These are phyloP conservation scores for Styela clava DNA, from an alignment of 23 tunicate species.

Conservation along the genomic window DNA sequence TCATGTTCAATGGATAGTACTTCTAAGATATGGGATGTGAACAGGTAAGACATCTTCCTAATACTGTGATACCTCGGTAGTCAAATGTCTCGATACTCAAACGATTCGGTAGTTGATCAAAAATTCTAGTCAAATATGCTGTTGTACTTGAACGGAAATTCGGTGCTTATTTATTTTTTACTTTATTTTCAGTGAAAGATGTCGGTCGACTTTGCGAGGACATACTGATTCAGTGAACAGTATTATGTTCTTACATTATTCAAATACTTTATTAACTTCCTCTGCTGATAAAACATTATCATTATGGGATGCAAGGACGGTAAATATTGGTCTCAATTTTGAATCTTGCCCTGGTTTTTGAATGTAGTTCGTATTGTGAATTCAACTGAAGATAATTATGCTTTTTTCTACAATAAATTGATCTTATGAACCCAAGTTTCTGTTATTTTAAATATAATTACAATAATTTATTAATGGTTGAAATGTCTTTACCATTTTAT, in stretches of 20 bases:
- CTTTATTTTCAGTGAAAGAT: conserved; percentile 57
- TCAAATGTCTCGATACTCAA: too few species aligned
- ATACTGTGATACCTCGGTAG: too few species aligned
- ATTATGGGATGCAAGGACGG: conserved; percentile 97
- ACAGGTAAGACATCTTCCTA: conserved; percentile 71
- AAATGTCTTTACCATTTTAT: too few species aligned
- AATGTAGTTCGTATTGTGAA: too few species aligned
- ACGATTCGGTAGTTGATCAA: not conserved
- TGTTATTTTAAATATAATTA: too few species aligned
- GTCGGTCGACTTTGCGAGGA: conserved; percentile 82
- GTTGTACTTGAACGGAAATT: too few species aligned
- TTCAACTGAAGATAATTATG: too few species aligned
- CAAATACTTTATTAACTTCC: conserved; percentile 74
- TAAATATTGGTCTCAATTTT: too few species aligned
- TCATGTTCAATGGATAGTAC: conserved; percentile 99
- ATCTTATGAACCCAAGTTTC: too few species aligned
- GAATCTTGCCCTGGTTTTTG: not conserved
- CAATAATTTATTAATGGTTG: too few species aligned
- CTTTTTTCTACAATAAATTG: too few species aligned
- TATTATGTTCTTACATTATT: conserved; percentile 60
- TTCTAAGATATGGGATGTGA: conserved; percentile 84
- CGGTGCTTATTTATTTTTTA: not conserved
- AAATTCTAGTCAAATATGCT: not conserved
- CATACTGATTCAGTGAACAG: conserved; percentile 94
- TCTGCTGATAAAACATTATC: conserved; percentile 91